Evolutionary conservation across 1,140 invertebrate species (phyloP).

Genomic region (Drosophila nikananu): DNA sequence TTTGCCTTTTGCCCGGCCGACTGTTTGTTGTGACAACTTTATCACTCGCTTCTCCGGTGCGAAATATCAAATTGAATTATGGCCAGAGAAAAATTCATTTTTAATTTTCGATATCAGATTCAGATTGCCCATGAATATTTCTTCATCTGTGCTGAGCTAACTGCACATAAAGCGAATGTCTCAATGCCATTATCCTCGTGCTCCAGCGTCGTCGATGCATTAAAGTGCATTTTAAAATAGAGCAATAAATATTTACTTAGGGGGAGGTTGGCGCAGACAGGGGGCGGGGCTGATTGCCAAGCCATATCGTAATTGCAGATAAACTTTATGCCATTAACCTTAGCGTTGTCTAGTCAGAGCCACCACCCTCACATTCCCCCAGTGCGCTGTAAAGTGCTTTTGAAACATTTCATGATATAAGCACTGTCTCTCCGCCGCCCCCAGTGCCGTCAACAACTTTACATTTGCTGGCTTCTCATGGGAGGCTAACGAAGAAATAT

Average conservation of each 20-base stretch:
- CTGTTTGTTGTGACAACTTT: conserved; percentile 76
- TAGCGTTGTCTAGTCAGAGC: conserved; percentile 64
- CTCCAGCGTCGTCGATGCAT: conserved; percentile 41
- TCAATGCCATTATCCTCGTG: conserved; percentile 35
- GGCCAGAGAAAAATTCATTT: conserved; percentile 50
- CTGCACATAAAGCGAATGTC: conserved; percentile 26
- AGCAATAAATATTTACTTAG: conserved; percentile 77
- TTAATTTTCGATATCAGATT: conserved; percentile 36
- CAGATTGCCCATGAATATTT: conserved; percentile 14
- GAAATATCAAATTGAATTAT: conserved; percentile 68
- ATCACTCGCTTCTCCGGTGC: conserved; percentile 6
- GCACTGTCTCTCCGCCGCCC: conserved; percentile 34
- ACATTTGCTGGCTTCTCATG: conserved; percentile 50
- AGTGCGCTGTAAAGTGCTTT: conserved; percentile 66
- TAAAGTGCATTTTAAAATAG: conserved; percentile 80
- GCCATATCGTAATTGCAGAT: conserved; percentile 82
- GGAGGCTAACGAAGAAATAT: conserved; percentile 68
- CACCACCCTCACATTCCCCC: conserved; percentile 9
- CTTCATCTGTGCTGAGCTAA: conserved; percentile 1
- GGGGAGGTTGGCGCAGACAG: neutral
- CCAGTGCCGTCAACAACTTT: conserved; percentile 55
- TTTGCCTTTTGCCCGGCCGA: conserved; percentile 39
- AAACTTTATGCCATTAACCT: conserved; percentile 83
- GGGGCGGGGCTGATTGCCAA: conserved; percentile 58
- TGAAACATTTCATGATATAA: conserved; percentile 78